These are phyloP conservation scores for Emmelina monodactyla DNA, from an alignment of 2,888 invertebrate genomes.

Conservation along the genomic window DNA sequence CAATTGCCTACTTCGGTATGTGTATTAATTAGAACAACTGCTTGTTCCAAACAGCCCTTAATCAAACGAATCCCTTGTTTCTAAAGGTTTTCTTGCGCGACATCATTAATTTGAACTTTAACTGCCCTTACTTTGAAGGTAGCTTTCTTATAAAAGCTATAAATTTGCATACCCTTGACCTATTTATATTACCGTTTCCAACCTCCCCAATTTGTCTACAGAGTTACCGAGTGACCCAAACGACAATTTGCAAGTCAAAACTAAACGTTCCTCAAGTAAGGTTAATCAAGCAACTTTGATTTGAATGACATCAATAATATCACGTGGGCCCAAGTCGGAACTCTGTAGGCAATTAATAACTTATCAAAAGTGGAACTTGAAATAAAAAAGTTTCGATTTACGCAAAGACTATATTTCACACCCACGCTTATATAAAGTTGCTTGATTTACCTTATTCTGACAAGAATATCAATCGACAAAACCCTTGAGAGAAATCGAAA, in stretches of 20 bases:
- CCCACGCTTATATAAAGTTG: constrained; percentile 50
- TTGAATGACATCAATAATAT: constrained; percentile 19
- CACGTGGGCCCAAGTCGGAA: constrained; percentile 42
- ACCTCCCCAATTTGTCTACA: constrained; percentile 29
- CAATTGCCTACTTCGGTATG: no score
- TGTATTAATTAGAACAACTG: no score
- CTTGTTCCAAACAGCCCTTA: no score
- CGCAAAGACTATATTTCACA: constrained; percentile 44
- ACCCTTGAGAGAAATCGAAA: not conserved
- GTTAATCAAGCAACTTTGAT: constrained; percentile 56
- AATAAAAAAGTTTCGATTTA: constrained; percentile 42
- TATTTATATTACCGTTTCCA: no score
- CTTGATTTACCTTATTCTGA: constrained; percentile 51
- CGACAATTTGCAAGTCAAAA: constrained; percentile 19
- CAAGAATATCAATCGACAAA: not conserved
- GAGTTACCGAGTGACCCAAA: constrained; percentile 33
- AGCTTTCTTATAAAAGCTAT: no score
- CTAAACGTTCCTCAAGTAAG: constrained; percentile 30
- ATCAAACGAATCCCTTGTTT: no score
- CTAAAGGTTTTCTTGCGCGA: no score
- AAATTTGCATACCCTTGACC: no score
- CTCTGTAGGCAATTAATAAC: constrained; percentile 32
- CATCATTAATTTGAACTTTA: no score
- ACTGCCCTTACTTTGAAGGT: no score
- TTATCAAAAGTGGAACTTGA: constrained; percentile 17